Evolutionary conservation across 2,888 invertebrate species (phyloP).

Genomic region (Lasioglossum pauxillum): DNA sequence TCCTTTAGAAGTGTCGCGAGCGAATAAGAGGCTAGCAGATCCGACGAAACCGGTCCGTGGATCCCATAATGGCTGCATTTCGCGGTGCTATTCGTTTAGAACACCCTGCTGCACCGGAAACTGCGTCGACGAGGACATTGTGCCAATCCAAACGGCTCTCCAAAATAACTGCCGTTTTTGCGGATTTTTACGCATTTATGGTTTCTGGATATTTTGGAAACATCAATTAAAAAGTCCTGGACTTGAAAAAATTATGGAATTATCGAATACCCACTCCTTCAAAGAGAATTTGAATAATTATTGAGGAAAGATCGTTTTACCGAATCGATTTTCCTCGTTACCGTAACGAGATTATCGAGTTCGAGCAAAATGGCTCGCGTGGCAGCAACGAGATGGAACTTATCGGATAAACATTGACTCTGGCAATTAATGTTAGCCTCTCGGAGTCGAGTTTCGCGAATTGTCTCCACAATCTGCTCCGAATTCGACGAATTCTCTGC

Average conservation of each 20-base stretch:
- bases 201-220: no score
- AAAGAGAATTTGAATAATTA: no score
- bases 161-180: not conserved
- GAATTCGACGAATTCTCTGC: not conserved
- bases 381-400: not conserved
- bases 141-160: not conserved
- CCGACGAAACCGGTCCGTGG: not conserved
- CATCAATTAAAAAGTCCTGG: no score
- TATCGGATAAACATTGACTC: not conserved
- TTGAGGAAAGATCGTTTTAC: not conserved
- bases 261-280: no score
- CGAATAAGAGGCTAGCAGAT: not conserved
- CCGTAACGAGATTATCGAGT: not conserved
- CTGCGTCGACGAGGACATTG: not conserved
- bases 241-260: no score
- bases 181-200: no score
- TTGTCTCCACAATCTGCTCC: not conserved
- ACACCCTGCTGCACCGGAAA: not conserved
- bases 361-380: not conserved
- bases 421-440: not conserved
- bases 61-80: not conserved
- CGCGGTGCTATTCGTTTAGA: not conserved
- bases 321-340: not conserved
- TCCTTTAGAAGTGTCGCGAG: not conserved
- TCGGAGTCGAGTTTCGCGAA: not conserved